Conservation (phyloP, 2,797 vertebrate species). For the Peromyscus eremicus region DNA sequence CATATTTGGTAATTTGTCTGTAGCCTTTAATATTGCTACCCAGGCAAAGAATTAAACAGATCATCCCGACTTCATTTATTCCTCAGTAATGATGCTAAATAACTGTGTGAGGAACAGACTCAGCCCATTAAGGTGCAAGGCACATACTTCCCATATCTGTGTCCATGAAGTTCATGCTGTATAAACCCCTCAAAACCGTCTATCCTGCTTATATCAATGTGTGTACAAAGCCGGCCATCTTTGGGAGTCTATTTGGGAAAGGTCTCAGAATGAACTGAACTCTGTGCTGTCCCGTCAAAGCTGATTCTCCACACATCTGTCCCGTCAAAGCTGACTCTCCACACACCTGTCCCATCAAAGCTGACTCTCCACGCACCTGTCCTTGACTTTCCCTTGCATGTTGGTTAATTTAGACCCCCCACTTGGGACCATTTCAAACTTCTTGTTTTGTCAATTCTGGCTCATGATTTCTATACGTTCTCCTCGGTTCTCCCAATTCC, state of each 20-base stretch:
- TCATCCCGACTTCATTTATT: background rate
- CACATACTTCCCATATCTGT: background rate
- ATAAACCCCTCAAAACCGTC: background rate
- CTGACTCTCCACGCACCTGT: background rate
- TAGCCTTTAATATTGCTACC: conserved; percentile 45
- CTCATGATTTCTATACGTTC: background rate
- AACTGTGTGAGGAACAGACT: background rate
- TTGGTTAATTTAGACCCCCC: background rate
- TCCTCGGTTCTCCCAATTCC: background rate
- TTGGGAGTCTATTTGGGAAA: conserved; percentile 14
- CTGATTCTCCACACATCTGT: background rate
- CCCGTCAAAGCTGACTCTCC: background rate
- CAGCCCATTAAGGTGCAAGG: background rate
- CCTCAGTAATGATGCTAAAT: conserved; percentile 1
- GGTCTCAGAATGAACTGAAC: background rate
- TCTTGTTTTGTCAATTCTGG: background rate
- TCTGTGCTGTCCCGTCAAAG: background rate
- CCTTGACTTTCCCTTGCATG: background rate
- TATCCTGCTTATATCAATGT: background rate
- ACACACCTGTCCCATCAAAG: background rate
- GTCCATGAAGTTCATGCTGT: background rate
- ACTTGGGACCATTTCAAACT: background rate
- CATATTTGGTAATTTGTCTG: conserved; percentile 3
- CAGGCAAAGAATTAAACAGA: background rate
- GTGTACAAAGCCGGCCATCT: conserved; percentile 22